Evolutionary conservation across 2,888 invertebrate species (phyloP), one percentile per base, ranked within the genome.

Genomic region (Ceratothoa steindachneri): DNA sequence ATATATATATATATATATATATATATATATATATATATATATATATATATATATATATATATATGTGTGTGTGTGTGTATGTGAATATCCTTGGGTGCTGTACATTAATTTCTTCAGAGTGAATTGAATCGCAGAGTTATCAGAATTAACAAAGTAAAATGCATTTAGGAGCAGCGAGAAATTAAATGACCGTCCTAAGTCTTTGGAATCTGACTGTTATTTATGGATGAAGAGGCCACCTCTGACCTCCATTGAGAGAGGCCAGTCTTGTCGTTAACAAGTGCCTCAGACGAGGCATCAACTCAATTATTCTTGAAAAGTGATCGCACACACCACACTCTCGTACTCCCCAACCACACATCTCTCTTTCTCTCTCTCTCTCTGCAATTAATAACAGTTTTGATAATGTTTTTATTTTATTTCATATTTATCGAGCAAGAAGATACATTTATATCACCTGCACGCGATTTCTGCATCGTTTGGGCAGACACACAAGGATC

Each of bases 31-130:
- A 41, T 41, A 41, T 41, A 41, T 41, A 41, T 55, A 55, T 55
- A 55, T 55, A 55, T 55, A 55, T 55, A 55, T 55, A 55, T 55
- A 55, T 55, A 55, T 55, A 55, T 55, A 55, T 55, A 55, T 55
- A 55, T 55, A 55, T 55, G 19, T 55, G 19, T 55, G 19, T 55
- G 19, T 55, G 19, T 55, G 19, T 55, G 19, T 55, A 55, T 55
- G 19, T 55, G 19, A 15, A 55, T 55, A 55, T 41, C 5, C 15
- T 9, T 41, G 15, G 5, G 15, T 41, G 15, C 15, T 41, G 15
- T 41, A 41, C 19, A 55, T 55, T 15, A 15, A 55, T 55, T 41
- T 41, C 15, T 41, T 5, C 41, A 9, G 15, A 41, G 41, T 41
- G 41, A 41, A 41, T 41, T 41, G 15, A 41, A 41, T 41, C 15